phyloP scores from a whole-genome alignment of 2,888 invertebrate genomes.

The Trissolcus brochymenae region DNA sequence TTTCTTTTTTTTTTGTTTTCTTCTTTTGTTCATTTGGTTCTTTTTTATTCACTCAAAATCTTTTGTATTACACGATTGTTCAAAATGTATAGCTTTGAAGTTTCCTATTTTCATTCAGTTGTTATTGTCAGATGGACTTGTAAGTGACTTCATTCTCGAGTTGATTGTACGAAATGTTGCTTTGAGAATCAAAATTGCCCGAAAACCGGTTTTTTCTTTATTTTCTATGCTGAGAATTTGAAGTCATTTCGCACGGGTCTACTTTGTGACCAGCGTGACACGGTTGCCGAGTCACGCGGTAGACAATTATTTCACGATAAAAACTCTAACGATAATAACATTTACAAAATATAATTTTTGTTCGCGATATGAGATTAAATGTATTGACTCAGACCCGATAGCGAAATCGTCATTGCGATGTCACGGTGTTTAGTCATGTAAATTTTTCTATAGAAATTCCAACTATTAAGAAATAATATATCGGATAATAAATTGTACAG shows the following conservation, averaged over 20 bases:
- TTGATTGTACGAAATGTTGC: not conserved
- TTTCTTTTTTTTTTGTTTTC: constrained; percentile 11
- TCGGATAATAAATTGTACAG: too few species aligned
- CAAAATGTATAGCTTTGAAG: not conserved
- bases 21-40: not conserved
- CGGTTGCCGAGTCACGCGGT: constrained; percentile 28
- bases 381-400: constrained; percentile 36
- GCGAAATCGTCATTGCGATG: constrained; percentile 14
- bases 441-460: too few species aligned
- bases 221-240: not conserved
- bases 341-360: constrained; percentile 45
- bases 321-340: constrained; percentile 35
- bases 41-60: not conserved
- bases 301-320: constrained; percentile 45
- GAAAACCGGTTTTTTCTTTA: not conserved
- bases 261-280: constrained; percentile 8
- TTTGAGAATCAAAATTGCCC: not conserved
- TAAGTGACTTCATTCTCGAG: not conserved
- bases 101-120: not conserved
- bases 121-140: not conserved
- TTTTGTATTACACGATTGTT: not conserved
- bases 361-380: constrained; percentile 36
- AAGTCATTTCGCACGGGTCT: constrained; percentile 7
- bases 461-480: too few species aligned
- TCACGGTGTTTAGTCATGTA: too few species aligned